Evolutionary conservation across 2,113 vertebrate species (phyloP).

Genomic region (Procapra przewalskii): DNA sequence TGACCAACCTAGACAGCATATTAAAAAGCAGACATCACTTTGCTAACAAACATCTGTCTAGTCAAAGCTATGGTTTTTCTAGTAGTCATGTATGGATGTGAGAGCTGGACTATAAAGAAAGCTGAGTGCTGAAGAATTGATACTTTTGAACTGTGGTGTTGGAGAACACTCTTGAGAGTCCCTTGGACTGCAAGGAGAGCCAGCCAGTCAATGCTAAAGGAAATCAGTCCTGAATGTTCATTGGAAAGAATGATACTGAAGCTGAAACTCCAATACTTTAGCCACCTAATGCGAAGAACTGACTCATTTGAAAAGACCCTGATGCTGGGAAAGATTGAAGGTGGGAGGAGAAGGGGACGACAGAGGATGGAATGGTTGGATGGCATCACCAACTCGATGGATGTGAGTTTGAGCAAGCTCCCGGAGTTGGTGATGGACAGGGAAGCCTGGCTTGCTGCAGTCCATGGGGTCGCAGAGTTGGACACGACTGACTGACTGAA

Average conservation of each 20-base stretch:
- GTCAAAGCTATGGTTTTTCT: background rate
- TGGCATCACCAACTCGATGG: background rate
- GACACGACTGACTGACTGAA: background rate
- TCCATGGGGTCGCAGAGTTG: background rate
- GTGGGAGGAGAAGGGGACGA: background rate
- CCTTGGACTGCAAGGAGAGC: background rate
- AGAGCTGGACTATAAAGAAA: background rate
- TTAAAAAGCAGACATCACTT: background rate
- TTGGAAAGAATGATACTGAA: background rate
- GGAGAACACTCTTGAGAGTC: background rate
- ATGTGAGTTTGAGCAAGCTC: background rate
- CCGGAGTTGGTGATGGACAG: background rate
- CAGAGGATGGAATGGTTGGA: background rate
- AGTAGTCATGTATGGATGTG: background rate
- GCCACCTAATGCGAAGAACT: background rate
- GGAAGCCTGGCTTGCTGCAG: background rate
- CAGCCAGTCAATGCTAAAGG: background rate
- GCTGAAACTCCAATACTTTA: background rate
- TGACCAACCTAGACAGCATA: background rate
- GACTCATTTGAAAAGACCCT: background rate
- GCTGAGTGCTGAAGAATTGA: background rate
- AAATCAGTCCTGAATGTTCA: background rate
- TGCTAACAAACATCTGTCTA: background rate
- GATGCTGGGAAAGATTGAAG: background rate
- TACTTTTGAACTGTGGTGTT: background rate